Percentiles rank a stretch among this genome's conserved stretches.
Evolutionary conservation across 2,113 vertebrate species (phyloP).

Genomic region (Clarias magur): DNA sequence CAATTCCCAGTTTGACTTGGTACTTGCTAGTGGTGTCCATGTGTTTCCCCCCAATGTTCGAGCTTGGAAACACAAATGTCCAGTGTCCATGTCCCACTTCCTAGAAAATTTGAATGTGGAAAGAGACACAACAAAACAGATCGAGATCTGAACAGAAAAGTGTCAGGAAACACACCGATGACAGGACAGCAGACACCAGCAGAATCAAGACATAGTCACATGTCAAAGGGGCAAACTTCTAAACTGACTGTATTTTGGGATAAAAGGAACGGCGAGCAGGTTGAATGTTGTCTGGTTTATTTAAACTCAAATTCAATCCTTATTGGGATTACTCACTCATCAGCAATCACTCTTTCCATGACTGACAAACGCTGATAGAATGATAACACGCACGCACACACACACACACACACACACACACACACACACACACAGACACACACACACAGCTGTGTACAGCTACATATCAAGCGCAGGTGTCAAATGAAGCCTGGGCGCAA

Average conservation of each 20-base stretch:
- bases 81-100: neutral
- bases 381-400: neutral
- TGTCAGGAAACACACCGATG: neutral
- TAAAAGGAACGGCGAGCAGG: neutral
- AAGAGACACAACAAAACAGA: neutral
- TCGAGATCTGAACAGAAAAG: neutral
- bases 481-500: neutral
- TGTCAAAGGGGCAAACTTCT: neutral
- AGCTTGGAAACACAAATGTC: neutral
- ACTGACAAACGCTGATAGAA: conserved; percentile 3
- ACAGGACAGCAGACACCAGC: neutral
- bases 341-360: neutral
- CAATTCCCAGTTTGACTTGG: too few relatives aligned
- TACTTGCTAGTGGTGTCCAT: neutral
- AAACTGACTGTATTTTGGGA: neutral
- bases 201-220: neutral
- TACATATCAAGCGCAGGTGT: conserved; percentile 16
- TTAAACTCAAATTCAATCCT: neutral
- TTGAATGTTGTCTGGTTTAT: neutral
- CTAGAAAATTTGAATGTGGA: neutral
- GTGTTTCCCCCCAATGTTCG: neutral
- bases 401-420: neutral
- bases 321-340: neutral
- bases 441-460: neutral
- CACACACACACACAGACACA: neutral